phyloP scores from a whole-genome alignment of 2,797 vertebrate species.

The Atherinosoma microstoma region DNA sequence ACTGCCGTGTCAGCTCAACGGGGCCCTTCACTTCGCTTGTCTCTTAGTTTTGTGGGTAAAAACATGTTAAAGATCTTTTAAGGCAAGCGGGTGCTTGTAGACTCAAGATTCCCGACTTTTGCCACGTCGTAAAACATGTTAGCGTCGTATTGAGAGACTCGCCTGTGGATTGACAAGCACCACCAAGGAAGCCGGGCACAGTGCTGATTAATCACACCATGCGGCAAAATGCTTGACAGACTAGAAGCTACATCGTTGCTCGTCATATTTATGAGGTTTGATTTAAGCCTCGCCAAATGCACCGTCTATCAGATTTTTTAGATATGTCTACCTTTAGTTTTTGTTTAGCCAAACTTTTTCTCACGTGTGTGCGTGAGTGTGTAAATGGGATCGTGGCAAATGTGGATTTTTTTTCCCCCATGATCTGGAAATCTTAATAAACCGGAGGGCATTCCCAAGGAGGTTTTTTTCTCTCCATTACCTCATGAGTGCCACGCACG shows the following conservation, averaged over 20 bases:
- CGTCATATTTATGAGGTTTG: neutral
- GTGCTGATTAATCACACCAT: conserved; percentile 46
- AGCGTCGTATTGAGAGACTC: conserved; percentile 30
- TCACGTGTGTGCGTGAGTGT: neutral
- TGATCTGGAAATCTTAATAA: conserved; percentile 12
- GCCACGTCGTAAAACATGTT: conserved; percentile 27
- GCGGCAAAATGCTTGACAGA: conserved; percentile 52
- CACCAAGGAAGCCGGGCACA: conserved; percentile 39
- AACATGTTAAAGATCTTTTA: neutral
- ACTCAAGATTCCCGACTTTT: conserved; percentile 46
- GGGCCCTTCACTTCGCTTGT: conserved; percentile 47
- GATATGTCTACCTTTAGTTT: no score
- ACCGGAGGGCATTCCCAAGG: conserved; percentile 35
- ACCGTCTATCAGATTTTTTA: no score
- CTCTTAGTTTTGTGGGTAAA: conserved; percentile 22
- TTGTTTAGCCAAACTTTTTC: conserved; percentile 23
- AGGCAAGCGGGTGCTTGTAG: neutral
- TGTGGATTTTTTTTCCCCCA: conserved; percentile 7
- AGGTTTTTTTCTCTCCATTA: conserved; percentile 64
- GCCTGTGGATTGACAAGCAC: conserved; percentile 21
- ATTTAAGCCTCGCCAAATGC: neutral
- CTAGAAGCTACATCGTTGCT: neutral
- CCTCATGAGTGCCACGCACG: conserved; percentile 66
- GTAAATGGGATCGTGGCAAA: conserved; percentile 1
- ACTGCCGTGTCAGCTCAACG: conserved; percentile 72